Base-by-base conservation (phyloP, 2,113 vertebrate species). In the Mesoclemmys tuberculata region DNA sequence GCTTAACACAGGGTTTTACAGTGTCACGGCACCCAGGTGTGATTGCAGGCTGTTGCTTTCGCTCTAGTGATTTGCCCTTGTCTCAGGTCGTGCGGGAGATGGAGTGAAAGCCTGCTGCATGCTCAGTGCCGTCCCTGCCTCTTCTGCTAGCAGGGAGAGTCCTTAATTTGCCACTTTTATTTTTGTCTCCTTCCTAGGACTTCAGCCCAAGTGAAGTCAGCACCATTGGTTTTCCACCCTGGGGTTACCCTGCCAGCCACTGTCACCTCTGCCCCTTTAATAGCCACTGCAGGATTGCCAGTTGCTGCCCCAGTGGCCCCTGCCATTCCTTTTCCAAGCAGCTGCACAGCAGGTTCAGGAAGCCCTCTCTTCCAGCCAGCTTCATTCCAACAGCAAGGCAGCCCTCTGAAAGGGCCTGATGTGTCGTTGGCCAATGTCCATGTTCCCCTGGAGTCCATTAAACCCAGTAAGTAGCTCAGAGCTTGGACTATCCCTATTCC, bases 381-480 rank as follows among this genome's bases (percentile, higher is more conserved):
- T 19, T 98, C 97, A 1, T 98, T 98, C 85, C 98, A 98, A 93
- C 97, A 98, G 87, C 98, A 98, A 85, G 96, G 98, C 93, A 99
- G 98, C 90, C 98, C 99, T 29, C 16, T 94, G 92, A 98, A 98
- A 91, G 98, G 93, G 75, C 90, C 98, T 5, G 99, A 98, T 55
- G 97, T 98, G 82, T 99, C 99, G 75, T 97, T 99, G 94, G 96
- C 98, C 95, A 99, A 98, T 49, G 98, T 99, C 82, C 98, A 99
- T 0, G 99, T 99, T 31, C 98, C 99, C 44, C 94, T 99, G 98
- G 99, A 99, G 61, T 98, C 98, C 44, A 99, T 99, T 96, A 99
- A 98, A 93, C 99, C 99, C 92, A 99, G 99, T 99, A 97, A 98
- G 99, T 98, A 93, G 41, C 83, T 82, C 49, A 18, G 22, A 3